phyloP scores from a whole-genome alignment of 2,888 invertebrate species.

The Leucophenga montana region DNA sequence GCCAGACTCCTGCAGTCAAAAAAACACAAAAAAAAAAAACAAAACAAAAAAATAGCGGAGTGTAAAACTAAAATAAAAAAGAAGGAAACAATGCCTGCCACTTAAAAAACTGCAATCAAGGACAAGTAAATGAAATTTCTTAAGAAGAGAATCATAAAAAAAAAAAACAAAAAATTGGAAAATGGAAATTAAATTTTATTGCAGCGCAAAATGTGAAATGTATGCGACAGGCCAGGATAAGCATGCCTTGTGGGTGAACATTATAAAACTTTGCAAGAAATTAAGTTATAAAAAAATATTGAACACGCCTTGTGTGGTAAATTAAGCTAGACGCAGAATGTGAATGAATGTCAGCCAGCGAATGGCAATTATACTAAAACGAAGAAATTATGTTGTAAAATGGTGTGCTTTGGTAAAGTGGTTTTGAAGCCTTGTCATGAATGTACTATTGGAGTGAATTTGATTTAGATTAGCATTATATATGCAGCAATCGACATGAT shows the following conservation, averaged over 20 bases:
- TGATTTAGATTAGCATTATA: too few species aligned
- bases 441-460: too few species aligned
- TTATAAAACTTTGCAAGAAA: neutral
- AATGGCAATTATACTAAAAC: too few species aligned
- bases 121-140: slow-evolving; percentile 42
- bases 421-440: too few species aligned
- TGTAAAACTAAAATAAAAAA: slow-evolving; percentile 6
- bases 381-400: too few species aligned
- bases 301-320: too few species aligned
- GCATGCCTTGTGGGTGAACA: too few species aligned
- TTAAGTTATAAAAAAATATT: slow-evolving; percentile 4
- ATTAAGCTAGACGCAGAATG: too few species aligned
- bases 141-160: slow-evolving; percentile 28
- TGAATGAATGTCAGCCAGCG: too few species aligned
- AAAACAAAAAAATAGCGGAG: slow-evolving; percentile 31
- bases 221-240: too few species aligned
- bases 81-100: slow-evolving; percentile 44
- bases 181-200: slow-evolving; percentile 56
- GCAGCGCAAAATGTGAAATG: slow-evolving; percentile 32
- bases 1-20: neutral
- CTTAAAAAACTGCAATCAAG: slow-evolving; percentile 63
- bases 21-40: neutral
- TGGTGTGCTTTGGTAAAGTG: too few species aligned
- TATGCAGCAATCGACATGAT: too few species aligned
- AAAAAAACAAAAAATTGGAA: neutral